Conservation (phyloP, 2,888 invertebrate genomes). For the Sarcophaga variegata region DNA sequence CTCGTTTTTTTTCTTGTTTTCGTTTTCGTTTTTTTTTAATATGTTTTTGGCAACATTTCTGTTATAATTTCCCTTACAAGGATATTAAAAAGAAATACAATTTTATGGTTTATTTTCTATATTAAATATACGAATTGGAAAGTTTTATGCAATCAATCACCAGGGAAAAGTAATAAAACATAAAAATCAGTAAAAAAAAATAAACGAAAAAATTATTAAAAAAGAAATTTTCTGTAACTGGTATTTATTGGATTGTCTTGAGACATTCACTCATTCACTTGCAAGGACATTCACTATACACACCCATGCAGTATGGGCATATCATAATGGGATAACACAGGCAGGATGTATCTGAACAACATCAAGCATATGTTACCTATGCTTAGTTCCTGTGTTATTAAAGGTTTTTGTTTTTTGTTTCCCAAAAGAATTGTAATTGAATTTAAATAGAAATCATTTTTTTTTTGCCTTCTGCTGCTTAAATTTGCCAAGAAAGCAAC, state of each 20-base stretch:
- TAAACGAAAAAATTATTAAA: background rate
- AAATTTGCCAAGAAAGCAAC: too few relatives aligned
- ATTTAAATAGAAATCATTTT: too few relatives aligned
- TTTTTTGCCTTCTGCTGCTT: too few relatives aligned
- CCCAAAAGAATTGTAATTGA: background rate
- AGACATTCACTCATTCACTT: constrained; percentile 3
- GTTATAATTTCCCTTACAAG: constrained; percentile 63
- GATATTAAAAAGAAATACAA: constrained; percentile 51
- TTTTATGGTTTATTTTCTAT: constrained; percentile 16
- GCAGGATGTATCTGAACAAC: background rate
- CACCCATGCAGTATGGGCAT: background rate
- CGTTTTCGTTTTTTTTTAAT: background rate
- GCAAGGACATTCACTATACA: background rate
- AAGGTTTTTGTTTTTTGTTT: background rate
- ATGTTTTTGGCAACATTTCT: constrained; percentile 55
- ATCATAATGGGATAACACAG: background rate
- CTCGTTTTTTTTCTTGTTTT: background rate
- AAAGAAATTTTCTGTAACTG: background rate
- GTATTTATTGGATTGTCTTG: constrained; percentile 26
- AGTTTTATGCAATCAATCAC: constrained; percentile 64
- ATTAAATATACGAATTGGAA: constrained; percentile 36
- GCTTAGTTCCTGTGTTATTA: background rate
- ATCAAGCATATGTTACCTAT: background rate
- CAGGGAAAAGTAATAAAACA: constrained; percentile 51
- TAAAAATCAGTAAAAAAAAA: background rate